These are phyloP conservation scores for Thecophora atra DNA, from an alignment of 2,888 invertebrate species.

Conservation along the genomic window DNA sequence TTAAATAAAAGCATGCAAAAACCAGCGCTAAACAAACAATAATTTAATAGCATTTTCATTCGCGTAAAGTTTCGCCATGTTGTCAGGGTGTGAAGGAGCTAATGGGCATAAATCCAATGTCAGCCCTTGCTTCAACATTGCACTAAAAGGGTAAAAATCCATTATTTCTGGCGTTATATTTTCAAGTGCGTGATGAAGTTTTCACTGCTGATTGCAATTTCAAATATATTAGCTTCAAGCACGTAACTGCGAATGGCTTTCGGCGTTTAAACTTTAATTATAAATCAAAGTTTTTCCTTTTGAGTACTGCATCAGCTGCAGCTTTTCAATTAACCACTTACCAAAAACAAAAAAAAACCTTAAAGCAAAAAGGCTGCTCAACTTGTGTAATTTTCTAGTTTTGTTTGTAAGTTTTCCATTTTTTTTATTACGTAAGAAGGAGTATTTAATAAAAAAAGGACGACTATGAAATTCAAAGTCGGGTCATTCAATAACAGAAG, in stretches of 20 bases:
- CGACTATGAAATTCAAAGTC: not conserved
- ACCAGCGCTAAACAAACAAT: not conserved
- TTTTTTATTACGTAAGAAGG: too few relatives aligned
- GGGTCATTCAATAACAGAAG: not conserved
- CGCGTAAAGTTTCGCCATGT: not conserved
- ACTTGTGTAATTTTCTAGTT: too few relatives aligned
- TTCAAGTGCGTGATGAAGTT: not conserved
- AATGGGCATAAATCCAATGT: too few relatives aligned
- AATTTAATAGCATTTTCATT: not conserved
- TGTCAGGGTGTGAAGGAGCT: too few relatives aligned
- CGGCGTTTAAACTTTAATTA: not conserved
- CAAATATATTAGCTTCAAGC: not conserved
- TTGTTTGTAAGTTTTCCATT: too few relatives aligned
- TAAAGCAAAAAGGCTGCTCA: too few relatives aligned
- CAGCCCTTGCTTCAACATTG: too few relatives aligned
- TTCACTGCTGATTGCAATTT: conserved; percentile 3
- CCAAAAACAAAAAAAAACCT: too few relatives aligned
- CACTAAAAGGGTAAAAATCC: too few relatives aligned
- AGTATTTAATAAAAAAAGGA: too few relatives aligned
- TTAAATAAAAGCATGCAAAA: not conserved
- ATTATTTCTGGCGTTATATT: not conserved
- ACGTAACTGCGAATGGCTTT: not conserved
- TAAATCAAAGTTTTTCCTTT: not conserved
- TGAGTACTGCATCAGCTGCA: not conserved
- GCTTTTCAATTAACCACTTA: not conserved